These are phyloP conservation scores for Chironomus riparius DNA, from an alignment of 2,888 invertebrate species.

Conservation along the genomic window DNA sequence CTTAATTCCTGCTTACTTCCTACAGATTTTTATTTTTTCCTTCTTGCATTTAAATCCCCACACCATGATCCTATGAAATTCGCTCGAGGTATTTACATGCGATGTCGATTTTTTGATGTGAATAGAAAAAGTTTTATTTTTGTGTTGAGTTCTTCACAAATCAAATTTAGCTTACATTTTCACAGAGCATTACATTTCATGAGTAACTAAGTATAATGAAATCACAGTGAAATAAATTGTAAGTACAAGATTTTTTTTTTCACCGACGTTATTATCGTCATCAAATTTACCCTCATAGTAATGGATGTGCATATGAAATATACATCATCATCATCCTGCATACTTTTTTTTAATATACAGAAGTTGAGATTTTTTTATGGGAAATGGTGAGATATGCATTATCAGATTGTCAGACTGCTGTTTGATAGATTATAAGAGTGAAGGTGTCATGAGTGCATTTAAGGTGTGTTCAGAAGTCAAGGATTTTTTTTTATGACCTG, in stretches of 20 bases:
- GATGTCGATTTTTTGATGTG: neutral
- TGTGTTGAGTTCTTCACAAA: neutral
- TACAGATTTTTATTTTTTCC: neutral
- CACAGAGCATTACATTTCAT: neutral
- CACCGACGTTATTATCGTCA: neutral
- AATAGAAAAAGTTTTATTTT: neutral
- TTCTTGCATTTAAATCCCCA: neutral
- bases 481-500: too few species aligned
- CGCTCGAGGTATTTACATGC: neutral
- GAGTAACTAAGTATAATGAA: neutral
- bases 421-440: too few species aligned
- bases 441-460: too few species aligned
- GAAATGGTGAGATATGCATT: too few species aligned
- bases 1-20: neutral
- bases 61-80: neutral
- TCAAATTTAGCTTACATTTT: slow-evolving; percentile 8
- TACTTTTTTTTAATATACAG: neutral
- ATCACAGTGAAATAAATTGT: neutral
- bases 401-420: too few species aligned
- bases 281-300: neutral
- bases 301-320: neutral
- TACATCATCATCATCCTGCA: neutral
- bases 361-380: neutral
- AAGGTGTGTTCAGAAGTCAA: too few species aligned
- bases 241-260: neutral